These are phyloP conservation scores for Fringilla coelebs DNA, from an alignment of 2,797 vertebrate genomes.

Conservation along the genomic window DNA sequence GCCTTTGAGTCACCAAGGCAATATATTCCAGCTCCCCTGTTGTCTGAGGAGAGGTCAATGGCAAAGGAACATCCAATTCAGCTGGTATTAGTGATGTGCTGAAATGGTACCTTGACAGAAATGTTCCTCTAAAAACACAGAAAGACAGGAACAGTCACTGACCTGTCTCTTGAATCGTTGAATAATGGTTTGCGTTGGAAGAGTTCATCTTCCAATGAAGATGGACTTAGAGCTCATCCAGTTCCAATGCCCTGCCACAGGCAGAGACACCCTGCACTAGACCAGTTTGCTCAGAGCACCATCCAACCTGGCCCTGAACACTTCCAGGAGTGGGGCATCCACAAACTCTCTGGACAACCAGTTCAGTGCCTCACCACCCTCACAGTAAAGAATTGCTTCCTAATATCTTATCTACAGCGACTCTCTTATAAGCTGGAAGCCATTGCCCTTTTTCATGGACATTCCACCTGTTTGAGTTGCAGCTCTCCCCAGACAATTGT, in stretches of 20 bases:
- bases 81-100: neutral
- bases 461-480: neutral
- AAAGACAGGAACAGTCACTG: neutral
- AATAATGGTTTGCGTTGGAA: neutral
- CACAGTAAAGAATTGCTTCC: neutral
- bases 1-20: neutral
- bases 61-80: neutral
- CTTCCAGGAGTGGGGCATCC: neutral
- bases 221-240: neutral
- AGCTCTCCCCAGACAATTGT: neutral
- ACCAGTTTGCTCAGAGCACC: neutral
- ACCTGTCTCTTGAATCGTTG: neutral
- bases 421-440: neutral
- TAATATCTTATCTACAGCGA: neutral
- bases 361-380: neutral
- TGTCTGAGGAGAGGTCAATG: neutral
- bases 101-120: neutral
- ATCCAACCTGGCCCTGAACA: neutral
- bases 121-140: neutral
- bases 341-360: neutral
- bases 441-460: neutral
- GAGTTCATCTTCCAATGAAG: neutral
- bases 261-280: neutral
- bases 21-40: neutral
- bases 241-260: fast-evolving